These are phyloP conservation scores for Ophraella communa DNA, from an alignment of 2,888 invertebrate genomes.

Conservation along the genomic window DNA sequence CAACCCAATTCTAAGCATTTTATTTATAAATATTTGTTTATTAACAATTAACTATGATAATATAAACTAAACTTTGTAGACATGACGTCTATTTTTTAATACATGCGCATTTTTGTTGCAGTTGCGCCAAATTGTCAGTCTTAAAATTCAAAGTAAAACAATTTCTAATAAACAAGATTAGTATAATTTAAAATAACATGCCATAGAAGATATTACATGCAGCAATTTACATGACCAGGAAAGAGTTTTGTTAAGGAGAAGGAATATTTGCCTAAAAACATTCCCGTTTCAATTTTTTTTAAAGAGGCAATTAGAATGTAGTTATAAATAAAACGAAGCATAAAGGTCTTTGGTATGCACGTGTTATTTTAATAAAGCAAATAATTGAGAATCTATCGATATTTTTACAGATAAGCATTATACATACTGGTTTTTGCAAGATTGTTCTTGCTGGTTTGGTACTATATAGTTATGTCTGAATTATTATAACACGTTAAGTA, in stretches of 20 bases:
- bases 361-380: neutral
- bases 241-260: neutral
- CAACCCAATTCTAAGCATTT: neutral
- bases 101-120: neutral
- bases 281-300: neutral
- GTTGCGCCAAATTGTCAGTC: neutral
- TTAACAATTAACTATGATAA: neutral
- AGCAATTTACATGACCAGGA: neutral
- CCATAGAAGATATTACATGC: neutral
- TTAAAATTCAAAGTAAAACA: neutral
- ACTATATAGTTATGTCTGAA: too few species aligned
- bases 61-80: neutral
- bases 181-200: neutral
- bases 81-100: neutral
- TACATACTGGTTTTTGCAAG: neutral
- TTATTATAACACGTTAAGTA: neutral
- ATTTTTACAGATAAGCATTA: neutral
- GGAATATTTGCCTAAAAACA: neutral
- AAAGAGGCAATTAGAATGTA: neutral
- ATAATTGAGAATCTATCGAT: neutral
- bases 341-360: slow-evolving; percentile 7
- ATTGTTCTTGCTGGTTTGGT: neutral
- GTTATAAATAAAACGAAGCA: neutral
- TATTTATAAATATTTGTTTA: neutral
- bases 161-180: neutral